These are phyloP conservation scores for Epinephelus fuscoguttatus DNA, from an alignment of 2,113 vertebrate genomes.

Conservation along the genomic window DNA sequence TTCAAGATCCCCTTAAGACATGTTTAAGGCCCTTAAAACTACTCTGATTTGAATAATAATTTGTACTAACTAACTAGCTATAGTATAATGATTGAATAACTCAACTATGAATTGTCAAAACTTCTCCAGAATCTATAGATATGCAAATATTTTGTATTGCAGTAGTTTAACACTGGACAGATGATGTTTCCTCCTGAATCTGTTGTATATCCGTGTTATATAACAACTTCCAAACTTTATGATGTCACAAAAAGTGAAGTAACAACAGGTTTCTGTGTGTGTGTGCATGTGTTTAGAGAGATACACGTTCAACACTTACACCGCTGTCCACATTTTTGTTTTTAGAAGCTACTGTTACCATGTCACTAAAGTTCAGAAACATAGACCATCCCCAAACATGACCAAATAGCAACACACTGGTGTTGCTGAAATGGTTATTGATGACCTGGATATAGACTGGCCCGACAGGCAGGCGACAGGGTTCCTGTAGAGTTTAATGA, in stretches of 20 bases:
- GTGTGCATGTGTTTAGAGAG: not conserved
- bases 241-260: not conserved
- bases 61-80: too few relatives aligned
- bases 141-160: not conserved
- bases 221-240: not conserved
- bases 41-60: not conserved
- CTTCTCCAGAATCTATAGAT: not conserved
- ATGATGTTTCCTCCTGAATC: not conserved
- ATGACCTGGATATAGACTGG: conserved; percentile 57
- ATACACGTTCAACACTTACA: not conserved
- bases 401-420: conserved; percentile 46
- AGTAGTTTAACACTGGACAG: not conserved
- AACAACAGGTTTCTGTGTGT: not conserved
- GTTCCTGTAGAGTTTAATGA: conserved; percentile 74
- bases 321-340: too few relatives aligned
- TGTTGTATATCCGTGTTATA: not conserved
- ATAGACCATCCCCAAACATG: conserved; percentile 19
- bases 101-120: too few relatives aligned
- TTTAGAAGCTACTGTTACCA: too few relatives aligned
- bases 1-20: not conserved
- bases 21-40: not conserved
- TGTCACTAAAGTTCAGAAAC: conserved; percentile 7
- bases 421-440: conserved; percentile 51
- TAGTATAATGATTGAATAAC: too few relatives aligned
- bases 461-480: conserved; percentile 71